Evolutionary conservation across 2,888 invertebrate genomes (phyloP).

Genomic region (Lepidocyrtoides sp.): DNA sequence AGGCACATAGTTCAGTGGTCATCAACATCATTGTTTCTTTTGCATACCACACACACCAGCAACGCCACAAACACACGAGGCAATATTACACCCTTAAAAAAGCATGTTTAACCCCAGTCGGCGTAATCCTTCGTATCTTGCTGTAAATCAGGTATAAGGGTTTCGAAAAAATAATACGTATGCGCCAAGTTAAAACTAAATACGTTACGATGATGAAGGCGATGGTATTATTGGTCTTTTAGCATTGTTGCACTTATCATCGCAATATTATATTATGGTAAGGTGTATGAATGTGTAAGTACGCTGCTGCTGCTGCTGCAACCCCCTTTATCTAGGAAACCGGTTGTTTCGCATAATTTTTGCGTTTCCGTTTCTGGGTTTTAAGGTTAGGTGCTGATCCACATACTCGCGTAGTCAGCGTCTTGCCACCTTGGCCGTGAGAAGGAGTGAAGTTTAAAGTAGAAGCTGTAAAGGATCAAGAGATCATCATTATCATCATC

Average conservation of each 20-base stretch:
- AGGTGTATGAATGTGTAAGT: not conserved
- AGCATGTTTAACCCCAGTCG: not conserved
- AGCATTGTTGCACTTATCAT: not conserved
- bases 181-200: not conserved
- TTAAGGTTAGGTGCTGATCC: slow-evolving; percentile 84
- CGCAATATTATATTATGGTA: too few species aligned
- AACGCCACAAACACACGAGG: not conserved
- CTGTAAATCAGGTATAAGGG: slow-evolving; percentile 39
- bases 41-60: slow-evolving; percentile 1
- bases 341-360: slow-evolving; percentile 84
- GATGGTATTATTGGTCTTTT: not conserved
- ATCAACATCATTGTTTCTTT: not conserved
- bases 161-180: not conserved
- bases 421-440: slow-evolving; percentile 77
- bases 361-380: slow-evolving; percentile 85
- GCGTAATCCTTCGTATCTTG: not conserved
- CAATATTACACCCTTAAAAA: not conserved
- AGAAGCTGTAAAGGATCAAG: slow-evolving; percentile 40
- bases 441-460: slow-evolving; percentile 7
- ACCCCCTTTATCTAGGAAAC: slow-evolving; percentile 75
- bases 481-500: slow-evolving; percentile 54
- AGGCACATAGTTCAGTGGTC: slow-evolving; percentile 65
- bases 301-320: slow-evolving; percentile 9
- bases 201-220: not conserved
- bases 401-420: slow-evolving; percentile 82